phyloP scores from a whole-genome alignment of 2,797 vertebrate genomes.

The Astyanax mexicanus region DNA sequence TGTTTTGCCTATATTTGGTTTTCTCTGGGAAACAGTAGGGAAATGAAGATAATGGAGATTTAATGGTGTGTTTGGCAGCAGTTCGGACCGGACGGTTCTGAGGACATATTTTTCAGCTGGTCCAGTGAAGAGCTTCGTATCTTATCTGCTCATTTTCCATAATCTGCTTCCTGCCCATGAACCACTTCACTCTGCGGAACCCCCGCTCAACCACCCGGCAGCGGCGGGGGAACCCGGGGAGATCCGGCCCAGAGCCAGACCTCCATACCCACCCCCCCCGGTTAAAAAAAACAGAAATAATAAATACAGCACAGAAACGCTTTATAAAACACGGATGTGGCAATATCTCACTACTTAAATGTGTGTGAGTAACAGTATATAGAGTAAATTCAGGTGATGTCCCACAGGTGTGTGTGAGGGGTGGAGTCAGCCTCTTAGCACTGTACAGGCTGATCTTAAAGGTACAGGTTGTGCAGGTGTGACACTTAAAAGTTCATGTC shows the following conservation, averaged over 20 bases:
- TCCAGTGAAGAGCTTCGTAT: constrained; percentile 37
- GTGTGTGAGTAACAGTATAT: too few species aligned
- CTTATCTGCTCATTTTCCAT: constrained; percentile 80
- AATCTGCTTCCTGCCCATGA: constrained; percentile 70
- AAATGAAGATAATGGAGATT: constrained; percentile 14
- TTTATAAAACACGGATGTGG: too few species aligned
- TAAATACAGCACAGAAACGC: too few species aligned
- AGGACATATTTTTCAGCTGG: constrained; percentile 11
- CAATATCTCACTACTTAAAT: too few species aligned
- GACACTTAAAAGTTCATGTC: too few species aligned
- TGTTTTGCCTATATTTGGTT: constrained; percentile 9
- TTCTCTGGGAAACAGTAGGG: constrained; percentile 15
- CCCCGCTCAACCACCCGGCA: constrained; percentile 48
- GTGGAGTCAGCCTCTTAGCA: too few species aligned
- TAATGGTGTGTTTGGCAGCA: constrained; percentile 19
- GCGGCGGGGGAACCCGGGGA: constrained; percentile 58
- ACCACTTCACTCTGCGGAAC: constrained; percentile 52
- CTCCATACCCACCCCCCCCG: too few species aligned
- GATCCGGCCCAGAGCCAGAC: constrained; percentile 34
- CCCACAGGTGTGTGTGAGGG: too few species aligned
- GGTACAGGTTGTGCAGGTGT: too few species aligned
- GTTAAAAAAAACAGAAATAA: too few species aligned
- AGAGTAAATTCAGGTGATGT: too few species aligned
- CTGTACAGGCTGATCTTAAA: too few species aligned
- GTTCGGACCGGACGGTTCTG: constrained; percentile 5